Evolutionary conservation across 2,113 vertebrate species (phyloP), one percentile per base, ranked within the genome.

Genomic region (Psittacus erithacus): DNA sequence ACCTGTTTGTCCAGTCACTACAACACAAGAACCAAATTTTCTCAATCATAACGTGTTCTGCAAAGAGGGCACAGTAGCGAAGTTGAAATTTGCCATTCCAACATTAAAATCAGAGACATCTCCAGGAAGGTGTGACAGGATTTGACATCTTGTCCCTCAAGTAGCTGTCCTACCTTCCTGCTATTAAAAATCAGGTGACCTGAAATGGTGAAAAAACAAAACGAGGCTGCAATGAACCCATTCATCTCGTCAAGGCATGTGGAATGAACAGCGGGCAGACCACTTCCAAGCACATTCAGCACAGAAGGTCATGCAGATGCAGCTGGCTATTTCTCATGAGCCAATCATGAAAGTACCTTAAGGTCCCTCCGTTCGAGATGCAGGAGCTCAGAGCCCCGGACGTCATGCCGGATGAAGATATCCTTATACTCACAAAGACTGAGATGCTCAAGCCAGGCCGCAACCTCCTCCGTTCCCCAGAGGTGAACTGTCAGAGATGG

Each of bases 401-500:
- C 98, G 83, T 99, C 99, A 50, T 99, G 99, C n/a, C 99, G 97
- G 44, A 97, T 99, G 97, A 99, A 99, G 98, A 98, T 99, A 97
- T 99, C 99, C 97, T 99, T 99, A 97, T 99, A 99, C 97, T 99
- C 99, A 93, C 98, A 98, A 94, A 99, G 99, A 97, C 99, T 99
- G 86, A 99, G 98, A 93, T 98, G 98, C 98, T 99, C 99, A 98
- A 99, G 98, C 99, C 99, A 99, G 65, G 98, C 98, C 57, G 98
- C 99, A 92, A 99, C 99, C 97, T 99, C 99, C 94, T 99, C 99
- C 47, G 99, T 99, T 62, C 99, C 99, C 99, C 99, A 99, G 97
- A 99, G 99, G 91, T 99, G 98, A 96, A 99, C 99, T 99, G 98
- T 98, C 81, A 79, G 98, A 98, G 97, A 98, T 60, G 97, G 98